A percentile compares a stretch with the other conserved stretches of the same genome.
phyloP scores from a whole-genome alignment of 2,888 invertebrate species.

The Anoncus sp. region DNA sequence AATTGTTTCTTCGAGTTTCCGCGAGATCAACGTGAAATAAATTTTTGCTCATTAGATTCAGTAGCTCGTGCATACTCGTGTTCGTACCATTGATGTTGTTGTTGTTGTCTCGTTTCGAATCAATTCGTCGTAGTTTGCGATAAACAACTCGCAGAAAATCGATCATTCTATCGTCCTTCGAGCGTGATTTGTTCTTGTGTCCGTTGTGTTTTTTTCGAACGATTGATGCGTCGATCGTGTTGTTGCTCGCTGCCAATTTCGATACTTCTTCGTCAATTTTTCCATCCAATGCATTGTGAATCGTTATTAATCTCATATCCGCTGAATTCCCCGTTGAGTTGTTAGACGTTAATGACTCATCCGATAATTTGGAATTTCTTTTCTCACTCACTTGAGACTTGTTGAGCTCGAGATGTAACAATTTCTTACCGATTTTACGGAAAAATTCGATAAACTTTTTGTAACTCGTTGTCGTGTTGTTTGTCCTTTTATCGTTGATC shows the following conservation, averaged over 20 bases:
- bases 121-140: slow-evolving; percentile 79
- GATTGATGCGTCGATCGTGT: slow-evolving; percentile 38
- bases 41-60: slow-evolving; percentile 81
- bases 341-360: neutral
- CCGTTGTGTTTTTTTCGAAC: slow-evolving; percentile 67
- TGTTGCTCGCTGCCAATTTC: slow-evolving; percentile 54
- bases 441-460: slow-evolving; percentile 81
- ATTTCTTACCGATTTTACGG: slow-evolving; percentile 79
- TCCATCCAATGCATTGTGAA: slow-evolving; percentile 62
- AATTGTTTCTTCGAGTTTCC: slow-evolving; percentile 71
- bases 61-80: slow-evolving; percentile 80
- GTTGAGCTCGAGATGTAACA: slow-evolving; percentile 78
- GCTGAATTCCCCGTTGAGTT: slow-evolving; percentile 35
- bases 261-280: slow-evolving; percentile 42
- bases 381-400: slow-evolving; percentile 71
- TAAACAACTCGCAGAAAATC: slow-evolving; percentile 80
- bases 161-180: slow-evolving; percentile 80
- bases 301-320: slow-evolving; percentile 49
- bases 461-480: slow-evolving; percentile 66
- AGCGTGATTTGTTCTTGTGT: slow-evolving; percentile 73
- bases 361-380: slow-evolving; percentile 10
- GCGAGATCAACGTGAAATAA: slow-evolving; percentile 81
- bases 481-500: slow-evolving; percentile 65
- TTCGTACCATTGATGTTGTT: slow-evolving; percentile 76
- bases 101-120: slow-evolving; percentile 76